Percentiles rank a stretch among this genome's conserved stretches.
These are phyloP conservation scores for Mormoops blainvillei DNA, from an alignment of 2,113 vertebrate genomes.

Conservation along the genomic window DNA sequence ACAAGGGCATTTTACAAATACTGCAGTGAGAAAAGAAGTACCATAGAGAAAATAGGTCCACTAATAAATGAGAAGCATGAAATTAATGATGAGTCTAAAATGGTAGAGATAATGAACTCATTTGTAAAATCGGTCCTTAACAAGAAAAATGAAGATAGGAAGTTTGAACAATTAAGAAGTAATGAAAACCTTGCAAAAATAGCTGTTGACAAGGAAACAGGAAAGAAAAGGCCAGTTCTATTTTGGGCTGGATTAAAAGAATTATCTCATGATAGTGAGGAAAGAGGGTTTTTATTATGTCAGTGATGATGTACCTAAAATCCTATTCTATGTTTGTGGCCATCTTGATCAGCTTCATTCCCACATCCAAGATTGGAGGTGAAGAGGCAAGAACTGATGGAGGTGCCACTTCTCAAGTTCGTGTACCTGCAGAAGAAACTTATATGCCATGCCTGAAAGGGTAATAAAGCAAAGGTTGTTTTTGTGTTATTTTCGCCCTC, in stretches of 20 bases:
- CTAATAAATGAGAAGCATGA: conserved; percentile 70
- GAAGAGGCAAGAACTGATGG: not conserved
- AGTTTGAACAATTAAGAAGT: conserved; percentile 75
- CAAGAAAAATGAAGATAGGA: conserved; percentile 76
- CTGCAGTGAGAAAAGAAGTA: conserved; percentile 37
- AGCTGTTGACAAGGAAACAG: conserved; percentile 69
- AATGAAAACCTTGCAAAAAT: conserved; percentile 74
- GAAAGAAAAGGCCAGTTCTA: conserved; percentile 68
- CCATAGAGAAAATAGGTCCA: conserved; percentile 60
- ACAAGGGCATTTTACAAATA: conserved; percentile 44
- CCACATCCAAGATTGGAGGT: not conserved
- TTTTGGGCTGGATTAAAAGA: conserved; percentile 48
- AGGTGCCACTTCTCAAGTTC: not conserved
- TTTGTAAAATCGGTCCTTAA: conserved; percentile 75
- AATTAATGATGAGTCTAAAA: conserved; percentile 77
- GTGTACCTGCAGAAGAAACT: not conserved
- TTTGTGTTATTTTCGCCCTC: not conserved
- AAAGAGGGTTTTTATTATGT: not conserved
- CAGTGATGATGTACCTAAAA: not conserved
- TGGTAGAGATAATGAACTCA: conserved; percentile 76
- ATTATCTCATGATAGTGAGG: conserved; percentile 14
- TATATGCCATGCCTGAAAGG: not conserved
- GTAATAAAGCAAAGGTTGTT: not conserved
- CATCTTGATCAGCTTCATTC: not conserved
- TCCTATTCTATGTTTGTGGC: not conserved